Percentiles rank a stretch among this genome's conserved stretches.
Evolutionary conservation across 2,888 invertebrate species (phyloP).

Genomic region (Masnerella sp.): DNA sequence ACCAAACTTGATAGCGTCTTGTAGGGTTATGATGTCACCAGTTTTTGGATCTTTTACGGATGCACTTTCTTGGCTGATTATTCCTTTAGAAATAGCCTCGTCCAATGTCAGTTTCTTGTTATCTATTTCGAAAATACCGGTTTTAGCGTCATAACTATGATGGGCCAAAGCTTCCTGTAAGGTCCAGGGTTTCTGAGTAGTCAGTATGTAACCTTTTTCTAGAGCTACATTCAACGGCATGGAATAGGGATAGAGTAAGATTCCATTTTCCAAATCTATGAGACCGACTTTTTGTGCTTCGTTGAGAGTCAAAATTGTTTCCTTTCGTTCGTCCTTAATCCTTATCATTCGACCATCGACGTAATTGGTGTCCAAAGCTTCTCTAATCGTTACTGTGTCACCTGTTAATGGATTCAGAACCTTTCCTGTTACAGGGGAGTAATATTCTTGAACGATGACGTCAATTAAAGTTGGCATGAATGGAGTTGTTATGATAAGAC

Average conservation of each 20-base stretch:
- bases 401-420: conserved; percentile 89
- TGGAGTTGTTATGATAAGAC: conserved; percentile 85
- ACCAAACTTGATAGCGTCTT: conserved; percentile 87
- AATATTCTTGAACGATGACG: conserved; percentile 87
- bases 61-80: conserved; percentile 87
- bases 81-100: conserved; percentile 85
- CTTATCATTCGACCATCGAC: conserved; percentile 85
- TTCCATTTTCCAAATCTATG: conserved; percentile 84
- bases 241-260: conserved; percentile 82
- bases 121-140: conserved; percentile 85
- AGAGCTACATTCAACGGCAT: conserved; percentile 88
- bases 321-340: conserved; percentile 86
- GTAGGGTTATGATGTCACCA: conserved; percentile 88
- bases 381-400: conserved; percentile 84
- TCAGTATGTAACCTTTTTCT: conserved; percentile 88
- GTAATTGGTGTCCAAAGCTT: conserved; percentile 86
- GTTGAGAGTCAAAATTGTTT: conserved; percentile 83
- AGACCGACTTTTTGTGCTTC: conserved; percentile 85
- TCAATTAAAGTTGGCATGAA: conserved; percentile 86
- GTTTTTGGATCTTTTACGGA: conserved; percentile 89
- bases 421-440: conserved; percentile 84
- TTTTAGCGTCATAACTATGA: conserved; percentile 86
- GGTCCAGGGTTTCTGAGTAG: conserved; percentile 88
- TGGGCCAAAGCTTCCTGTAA: conserved; percentile 90
- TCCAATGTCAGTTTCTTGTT: conserved; percentile 84